Percentiles rank a stretch among this genome's conserved stretches.
These are phyloP conservation scores for Acanthurus lineatus DNA, from an alignment of 2,797 vertebrate genomes.

Conservation along the genomic window DNA sequence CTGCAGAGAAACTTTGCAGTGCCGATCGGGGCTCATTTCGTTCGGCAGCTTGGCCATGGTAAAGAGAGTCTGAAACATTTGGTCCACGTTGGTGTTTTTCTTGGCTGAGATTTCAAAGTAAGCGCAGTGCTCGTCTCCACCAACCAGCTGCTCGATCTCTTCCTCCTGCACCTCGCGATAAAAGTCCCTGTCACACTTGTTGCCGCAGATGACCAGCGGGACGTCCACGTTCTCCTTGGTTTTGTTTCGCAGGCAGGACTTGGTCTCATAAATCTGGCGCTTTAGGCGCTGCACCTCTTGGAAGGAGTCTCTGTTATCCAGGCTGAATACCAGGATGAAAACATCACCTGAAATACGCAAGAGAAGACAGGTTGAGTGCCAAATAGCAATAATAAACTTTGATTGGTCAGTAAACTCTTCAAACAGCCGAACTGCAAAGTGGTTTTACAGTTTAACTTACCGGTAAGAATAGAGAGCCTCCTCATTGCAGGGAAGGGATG, in stretches of 20 bases:
- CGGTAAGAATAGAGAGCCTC: constrained; percentile 97
- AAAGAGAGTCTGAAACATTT: constrained; percentile 97
- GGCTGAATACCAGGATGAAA: constrained; percentile 96
- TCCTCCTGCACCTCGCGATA: constrained; percentile 91
- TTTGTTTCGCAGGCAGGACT: constrained; percentile 96
- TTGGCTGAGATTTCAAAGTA: constrained; percentile 98
- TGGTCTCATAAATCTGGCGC: constrained; percentile 96
- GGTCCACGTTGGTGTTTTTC: constrained; percentile 95
- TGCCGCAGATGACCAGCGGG: constrained; percentile 96
- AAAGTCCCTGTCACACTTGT: constrained; percentile 95
- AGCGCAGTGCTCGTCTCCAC: constrained; percentile 90
- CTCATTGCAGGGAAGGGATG: constrained; percentile 98
- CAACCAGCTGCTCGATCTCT: constrained; percentile 91
- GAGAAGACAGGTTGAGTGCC: constrained; percentile 20
- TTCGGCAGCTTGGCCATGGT: constrained; percentile 95
- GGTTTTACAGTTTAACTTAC: constrained; percentile 80
- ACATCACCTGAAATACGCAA: constrained; percentile 89
- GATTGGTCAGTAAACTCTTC: not conserved
- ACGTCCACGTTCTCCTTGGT: constrained; percentile 95
- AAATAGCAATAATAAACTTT: not conserved
- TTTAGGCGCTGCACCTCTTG: constrained; percentile 96
- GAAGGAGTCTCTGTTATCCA: constrained; percentile 97
- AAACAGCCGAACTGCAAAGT: not conserved
- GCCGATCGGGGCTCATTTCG: constrained; percentile 97
- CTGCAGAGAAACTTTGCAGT: constrained; percentile 94